Conservation (phyloP, 2,888 invertebrate genomes). For the Eupithecia exiguata region DNA sequence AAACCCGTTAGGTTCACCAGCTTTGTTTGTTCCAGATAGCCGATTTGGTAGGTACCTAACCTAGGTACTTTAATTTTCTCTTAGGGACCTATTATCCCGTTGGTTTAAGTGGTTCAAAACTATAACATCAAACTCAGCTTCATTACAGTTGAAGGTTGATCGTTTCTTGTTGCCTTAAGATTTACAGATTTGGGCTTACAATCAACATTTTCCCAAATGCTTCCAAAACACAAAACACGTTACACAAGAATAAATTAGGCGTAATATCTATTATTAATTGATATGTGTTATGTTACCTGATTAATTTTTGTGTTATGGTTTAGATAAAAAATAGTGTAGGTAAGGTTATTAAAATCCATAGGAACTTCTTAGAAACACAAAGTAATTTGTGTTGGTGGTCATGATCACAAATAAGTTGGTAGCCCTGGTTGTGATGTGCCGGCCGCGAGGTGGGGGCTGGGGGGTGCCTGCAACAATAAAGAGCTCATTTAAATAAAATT, state of each 20-base stretch:
- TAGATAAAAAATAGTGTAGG: not conserved
- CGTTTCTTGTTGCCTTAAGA: too few species aligned
- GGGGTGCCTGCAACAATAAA: slow-evolving; percentile 12
- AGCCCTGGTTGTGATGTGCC: not conserved
- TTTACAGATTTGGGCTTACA: too few species aligned
- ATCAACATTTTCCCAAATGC: too few species aligned
- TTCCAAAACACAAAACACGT: too few species aligned
- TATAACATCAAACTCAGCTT: not conserved
- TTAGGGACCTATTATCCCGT: not conserved
- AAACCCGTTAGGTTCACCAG: too few species aligned
- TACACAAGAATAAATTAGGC: too few species aligned
- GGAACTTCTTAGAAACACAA: not conserved
- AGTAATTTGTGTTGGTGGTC: not conserved
- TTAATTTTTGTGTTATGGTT: not conserved
- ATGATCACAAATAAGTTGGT: not conserved
- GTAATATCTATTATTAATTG: too few species aligned
- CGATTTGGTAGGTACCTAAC: not conserved
- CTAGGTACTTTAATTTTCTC: not conserved
- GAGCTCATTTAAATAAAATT: slow-evolving; percentile 3
- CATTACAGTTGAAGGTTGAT: too few species aligned
- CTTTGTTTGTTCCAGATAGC: not conserved
- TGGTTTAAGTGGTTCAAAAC: not conserved
- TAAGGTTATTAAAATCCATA: not conserved
- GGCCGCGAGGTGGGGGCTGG: not conserved
- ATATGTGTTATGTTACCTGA: too few species aligned